Percentiles rank a stretch among this genome's conserved stretches.
phyloP scores from a whole-genome alignment of 2,113 vertebrate species.

The Dromas ardeola region DNA sequence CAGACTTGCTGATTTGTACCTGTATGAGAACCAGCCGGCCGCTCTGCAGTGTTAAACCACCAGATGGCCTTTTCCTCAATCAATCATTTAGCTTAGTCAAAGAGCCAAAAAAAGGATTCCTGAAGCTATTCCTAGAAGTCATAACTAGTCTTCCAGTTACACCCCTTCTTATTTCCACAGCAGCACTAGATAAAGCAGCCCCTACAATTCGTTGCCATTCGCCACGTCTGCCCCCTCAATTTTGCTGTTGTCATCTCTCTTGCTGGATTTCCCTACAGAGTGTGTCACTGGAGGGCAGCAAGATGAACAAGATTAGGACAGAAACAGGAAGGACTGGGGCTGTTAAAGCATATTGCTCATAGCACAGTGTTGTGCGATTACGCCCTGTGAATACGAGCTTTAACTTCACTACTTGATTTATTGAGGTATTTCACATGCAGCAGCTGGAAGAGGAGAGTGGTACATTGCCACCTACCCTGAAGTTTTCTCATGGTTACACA shows the following conservation, averaged over 20 bases:
- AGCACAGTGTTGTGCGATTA: not conserved
- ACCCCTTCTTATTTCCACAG: not conserved
- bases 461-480: not conserved
- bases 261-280: accelerated
- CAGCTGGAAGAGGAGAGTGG: not conserved
- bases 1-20: not conserved
- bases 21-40: accelerated
- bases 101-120: not conserved
- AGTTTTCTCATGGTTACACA: not conserved
- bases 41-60: not conserved
- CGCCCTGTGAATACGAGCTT: accelerated
- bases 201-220: not conserved
- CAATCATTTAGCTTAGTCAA: not conserved
- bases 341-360: not conserved
- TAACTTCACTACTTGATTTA: not conserved
- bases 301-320: not conserved
- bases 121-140: conserved; percentile 32
- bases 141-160: not conserved
- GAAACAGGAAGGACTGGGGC: not conserved
- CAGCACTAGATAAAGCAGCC: not conserved
- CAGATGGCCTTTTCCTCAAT: not conserved
- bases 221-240: not conserved
- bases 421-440: accelerated
- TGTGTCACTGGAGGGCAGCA: not conserved
- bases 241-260: not conserved